These are phyloP conservation scores for Leguminivora glycinivorella DNA, from an alignment of 1,140 invertebrate genomes.

Conservation along the genomic window DNA sequence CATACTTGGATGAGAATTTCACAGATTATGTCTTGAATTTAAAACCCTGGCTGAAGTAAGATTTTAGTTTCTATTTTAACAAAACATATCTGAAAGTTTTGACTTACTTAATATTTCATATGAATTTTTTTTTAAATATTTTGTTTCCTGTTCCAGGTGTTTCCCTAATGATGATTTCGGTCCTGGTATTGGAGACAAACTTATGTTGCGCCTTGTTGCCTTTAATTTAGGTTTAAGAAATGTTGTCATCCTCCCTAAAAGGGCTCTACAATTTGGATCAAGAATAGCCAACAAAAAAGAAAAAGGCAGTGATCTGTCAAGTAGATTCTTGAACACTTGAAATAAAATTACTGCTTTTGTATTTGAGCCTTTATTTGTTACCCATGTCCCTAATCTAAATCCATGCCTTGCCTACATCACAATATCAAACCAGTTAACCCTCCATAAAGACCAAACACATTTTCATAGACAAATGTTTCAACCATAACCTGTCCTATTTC, in stretches of 20 bases:
- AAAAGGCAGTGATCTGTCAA: slow-evolving; percentile 89
- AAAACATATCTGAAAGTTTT: too few species aligned
- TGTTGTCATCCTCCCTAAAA: slow-evolving; percentile 88
- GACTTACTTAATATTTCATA: too few species aligned
- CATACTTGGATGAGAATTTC: slow-evolving; percentile 96
- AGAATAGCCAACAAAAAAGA: slow-evolving; percentile 95
- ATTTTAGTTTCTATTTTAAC: neutral
- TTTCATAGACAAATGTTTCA: neutral
- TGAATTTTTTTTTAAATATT: too few species aligned
- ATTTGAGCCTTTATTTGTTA: neutral
- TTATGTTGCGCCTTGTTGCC: slow-evolving; percentile 91
- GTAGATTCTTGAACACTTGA: slow-evolving; percentile 48
- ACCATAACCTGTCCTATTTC: neutral
- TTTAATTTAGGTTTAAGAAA: slow-evolving; percentile 84
- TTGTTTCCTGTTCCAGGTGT: slow-evolving; percentile 74
- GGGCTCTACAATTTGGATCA: slow-evolving; percentile 99
- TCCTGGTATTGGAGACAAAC: slow-evolving; percentile 95
- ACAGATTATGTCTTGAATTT: slow-evolving; percentile 71
- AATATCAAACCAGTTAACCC: too few species aligned
- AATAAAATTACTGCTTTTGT: neutral
- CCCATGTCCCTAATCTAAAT: neutral
- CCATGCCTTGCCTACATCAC: neutral
- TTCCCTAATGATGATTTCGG: slow-evolving; percentile 82
- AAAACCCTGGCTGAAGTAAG: slow-evolving; percentile 36
- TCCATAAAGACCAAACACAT: too few species aligned